phyloP scores from a whole-genome alignment of 2,888 invertebrate species.

The Spisula subtruncata region DNA sequence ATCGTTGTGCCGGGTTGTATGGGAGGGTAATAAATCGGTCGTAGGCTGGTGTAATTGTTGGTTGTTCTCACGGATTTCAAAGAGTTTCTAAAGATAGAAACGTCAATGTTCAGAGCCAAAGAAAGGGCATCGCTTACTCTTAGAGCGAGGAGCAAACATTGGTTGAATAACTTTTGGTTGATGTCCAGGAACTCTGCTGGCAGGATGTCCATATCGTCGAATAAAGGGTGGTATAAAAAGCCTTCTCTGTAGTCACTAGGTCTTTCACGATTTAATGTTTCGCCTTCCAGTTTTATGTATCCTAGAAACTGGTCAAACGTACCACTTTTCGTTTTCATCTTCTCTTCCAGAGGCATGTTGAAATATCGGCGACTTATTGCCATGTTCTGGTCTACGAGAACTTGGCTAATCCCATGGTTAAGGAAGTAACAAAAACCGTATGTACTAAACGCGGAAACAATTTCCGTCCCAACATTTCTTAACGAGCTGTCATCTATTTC shows the following conservation, averaged over 20 bases:
- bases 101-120: conserved; percentile 35
- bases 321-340: neutral
- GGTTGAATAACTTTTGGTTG: conserved; percentile 30
- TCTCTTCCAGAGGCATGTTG: neutral
- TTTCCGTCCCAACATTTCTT: conserved; percentile 44
- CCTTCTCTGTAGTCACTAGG: conserved; percentile 64
- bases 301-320: conserved; percentile 39
- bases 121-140: conserved; percentile 51
- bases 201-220: conserved; percentile 26
- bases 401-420: conserved; percentile 67
- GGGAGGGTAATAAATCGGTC: conserved; percentile 51
- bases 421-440: conserved; percentile 71
- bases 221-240: conserved; percentile 55
- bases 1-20: neutral
- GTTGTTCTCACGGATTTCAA: conserved; percentile 26
- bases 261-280: conserved; percentile 55
- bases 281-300: conserved; percentile 54
- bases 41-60: conserved; percentile 36
- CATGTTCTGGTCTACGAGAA: conserved; percentile 21
- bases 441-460: conserved; percentile 59
- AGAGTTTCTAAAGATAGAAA: neutral
- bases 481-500: neutral
- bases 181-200: conserved; percentile 41
- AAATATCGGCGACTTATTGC: neutral
- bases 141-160: conserved; percentile 33